phyloP scores from a whole-genome alignment of 2,113 vertebrate species.

The Corythornis vintsioides region DNA sequence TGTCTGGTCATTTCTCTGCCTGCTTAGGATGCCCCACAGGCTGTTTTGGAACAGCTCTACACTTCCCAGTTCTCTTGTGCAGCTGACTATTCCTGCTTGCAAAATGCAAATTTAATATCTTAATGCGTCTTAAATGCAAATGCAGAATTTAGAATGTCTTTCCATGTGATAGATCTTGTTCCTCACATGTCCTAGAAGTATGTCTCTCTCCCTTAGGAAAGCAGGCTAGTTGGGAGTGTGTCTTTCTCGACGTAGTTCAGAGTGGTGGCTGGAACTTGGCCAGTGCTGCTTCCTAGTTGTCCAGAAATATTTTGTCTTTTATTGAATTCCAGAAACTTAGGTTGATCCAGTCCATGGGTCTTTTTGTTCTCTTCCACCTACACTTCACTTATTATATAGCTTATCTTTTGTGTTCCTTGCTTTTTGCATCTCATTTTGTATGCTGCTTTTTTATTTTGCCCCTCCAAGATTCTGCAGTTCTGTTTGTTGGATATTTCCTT shows the following conservation, averaged over 20 bases:
- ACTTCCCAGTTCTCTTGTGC: not conserved
- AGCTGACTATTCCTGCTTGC: not conserved
- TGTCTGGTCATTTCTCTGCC: not conserved
- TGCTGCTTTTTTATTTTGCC: not conserved
- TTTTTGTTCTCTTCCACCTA: not conserved
- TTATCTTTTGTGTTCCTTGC: not conserved
- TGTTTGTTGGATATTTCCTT: not conserved
- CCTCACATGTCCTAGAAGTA: accelerated
- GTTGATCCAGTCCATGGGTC: not conserved
- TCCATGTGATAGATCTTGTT: not conserved
- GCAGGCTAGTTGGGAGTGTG: not conserved
- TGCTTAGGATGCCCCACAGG: not conserved
- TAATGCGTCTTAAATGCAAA: too few species aligned
- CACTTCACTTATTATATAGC: not conserved
- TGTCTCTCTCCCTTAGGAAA: too few species aligned
- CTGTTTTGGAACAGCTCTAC: not conserved
- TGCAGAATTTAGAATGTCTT: not conserved
- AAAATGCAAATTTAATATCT: too few species aligned
- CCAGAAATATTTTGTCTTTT: not conserved
- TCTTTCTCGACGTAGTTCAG: not conserved
- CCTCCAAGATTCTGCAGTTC: not conserved
- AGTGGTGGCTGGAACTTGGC: not conserved
- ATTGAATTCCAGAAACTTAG: not conserved
- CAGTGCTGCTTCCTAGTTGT: not conserved
- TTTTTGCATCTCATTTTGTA: not conserved